phyloP scores from a whole-genome alignment of 1,140 invertebrate genomes.

The Drosophila willistoni region DNA sequence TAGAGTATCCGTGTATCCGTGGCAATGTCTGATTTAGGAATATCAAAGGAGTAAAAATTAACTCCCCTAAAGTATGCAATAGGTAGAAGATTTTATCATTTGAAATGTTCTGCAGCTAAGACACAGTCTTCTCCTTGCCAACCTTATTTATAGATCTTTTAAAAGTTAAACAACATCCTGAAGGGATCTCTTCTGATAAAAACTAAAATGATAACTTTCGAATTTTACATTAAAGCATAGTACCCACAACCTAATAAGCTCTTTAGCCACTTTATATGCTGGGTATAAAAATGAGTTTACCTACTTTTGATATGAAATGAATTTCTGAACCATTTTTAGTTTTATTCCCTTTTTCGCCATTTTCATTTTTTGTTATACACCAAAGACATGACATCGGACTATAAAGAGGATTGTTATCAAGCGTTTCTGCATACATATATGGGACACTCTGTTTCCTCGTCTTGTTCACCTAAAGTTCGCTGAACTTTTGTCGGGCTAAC shows the following conservation, averaged over 20 bases:
- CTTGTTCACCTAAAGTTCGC: constrained; percentile 32
- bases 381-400: constrained; percentile 44
- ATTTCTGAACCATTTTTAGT: constrained; percentile 38
- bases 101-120: too few species aligned
- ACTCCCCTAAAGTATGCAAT: too few species aligned
- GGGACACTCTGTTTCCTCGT: constrained; percentile 18
- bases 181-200: too few species aligned
- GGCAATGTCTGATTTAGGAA: too few species aligned
- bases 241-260: neutral
- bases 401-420: neutral
- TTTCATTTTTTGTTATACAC: constrained; percentile 13
- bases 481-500: constrained; percentile 54
- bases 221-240: too few species aligned
- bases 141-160: too few species aligned
- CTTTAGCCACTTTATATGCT: neutral
- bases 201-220: too few species aligned
- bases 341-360: neutral
- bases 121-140: too few species aligned
- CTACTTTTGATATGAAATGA: constrained; percentile 45
- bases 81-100: too few species aligned
- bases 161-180: too few species aligned
- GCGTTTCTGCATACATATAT: constrained; percentile 26
- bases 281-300: constrained; percentile 1
- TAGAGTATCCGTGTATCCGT: too few species aligned
- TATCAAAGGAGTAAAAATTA: too few species aligned